Conservation (phyloP, 92 coral and sea anemone genomes). For the Zoanthus sociatus region DNA sequence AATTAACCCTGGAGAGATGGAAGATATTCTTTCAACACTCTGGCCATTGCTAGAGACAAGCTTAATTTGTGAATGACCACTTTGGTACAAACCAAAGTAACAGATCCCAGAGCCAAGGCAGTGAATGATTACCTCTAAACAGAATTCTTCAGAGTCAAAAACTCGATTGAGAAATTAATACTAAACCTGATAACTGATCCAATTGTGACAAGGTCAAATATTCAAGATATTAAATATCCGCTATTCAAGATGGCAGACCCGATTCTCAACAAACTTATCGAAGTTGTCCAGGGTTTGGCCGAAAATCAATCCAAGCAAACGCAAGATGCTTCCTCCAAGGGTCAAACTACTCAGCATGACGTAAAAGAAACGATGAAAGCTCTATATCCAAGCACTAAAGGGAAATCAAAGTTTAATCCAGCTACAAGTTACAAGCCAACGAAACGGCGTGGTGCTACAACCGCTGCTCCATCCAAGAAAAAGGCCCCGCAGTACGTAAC, state of each 20-base stretch:
- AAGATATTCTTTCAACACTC: background rate
- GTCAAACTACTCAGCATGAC: background rate
- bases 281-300: constrained; percentile 22
- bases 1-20: background rate
- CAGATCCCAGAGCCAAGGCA: constrained; percentile 34
- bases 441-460: constrained; percentile 7
- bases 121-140: constrained; percentile 4
- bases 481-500: background rate
- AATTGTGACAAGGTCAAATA: background rate
- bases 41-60: background rate
- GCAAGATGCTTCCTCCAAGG: constrained; percentile 10
- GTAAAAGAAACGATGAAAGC: constrained; percentile 8
- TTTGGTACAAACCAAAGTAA: constrained; percentile 8
- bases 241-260: constrained; percentile 31
- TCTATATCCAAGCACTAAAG: constrained; percentile 13
- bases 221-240: too few species aligned
- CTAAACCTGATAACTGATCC: background rate
- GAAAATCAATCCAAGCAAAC: background rate
- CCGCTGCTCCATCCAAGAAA: background rate
- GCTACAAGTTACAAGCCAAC: background rate
- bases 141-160: constrained; percentile 6
- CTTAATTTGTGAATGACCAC: constrained; percentile 7
- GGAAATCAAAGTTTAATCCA: background rate
- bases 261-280: constrained; percentile 21
- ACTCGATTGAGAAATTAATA: background rate